Conservation (phyloP, 2,888 invertebrate species). For the Meloe dianella region DNA sequence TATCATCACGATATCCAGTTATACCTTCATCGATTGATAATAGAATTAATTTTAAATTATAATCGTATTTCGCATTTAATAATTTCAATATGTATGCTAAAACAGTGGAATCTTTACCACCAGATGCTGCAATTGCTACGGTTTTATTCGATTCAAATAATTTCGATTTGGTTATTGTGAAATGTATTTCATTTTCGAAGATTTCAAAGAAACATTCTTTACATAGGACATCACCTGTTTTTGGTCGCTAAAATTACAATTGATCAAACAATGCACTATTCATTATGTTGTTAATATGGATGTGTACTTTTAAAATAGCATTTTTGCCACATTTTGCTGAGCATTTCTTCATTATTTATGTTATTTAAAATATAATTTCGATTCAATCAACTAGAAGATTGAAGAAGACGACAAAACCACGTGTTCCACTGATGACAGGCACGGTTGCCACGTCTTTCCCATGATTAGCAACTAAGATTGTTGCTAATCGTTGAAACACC, state of each 20-base stretch:
- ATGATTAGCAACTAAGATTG: too few relatives aligned
- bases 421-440: too few relatives aligned
- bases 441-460: too few relatives aligned
- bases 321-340: slow-evolving; percentile 75
- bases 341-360: slow-evolving; percentile 72
- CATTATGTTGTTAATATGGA: slow-evolving; percentile 12
- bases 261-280: slow-evolving; percentile 2
- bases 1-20: slow-evolving; percentile 94
- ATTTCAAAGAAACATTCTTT: slow-evolving; percentile 93
- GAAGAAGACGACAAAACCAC: too few relatives aligned
- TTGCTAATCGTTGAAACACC: too few relatives aligned
- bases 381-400: too few relatives aligned
- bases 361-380: too few relatives aligned
- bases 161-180: slow-evolving; percentile 81
- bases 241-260: slow-evolving; percentile 73
- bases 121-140: slow-evolving; percentile 93
- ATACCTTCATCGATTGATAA: slow-evolving; percentile 99
- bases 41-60: slow-evolving; percentile 86
- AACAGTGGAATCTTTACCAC: slow-evolving; percentile 97
- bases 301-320: slow-evolving; percentile 75
- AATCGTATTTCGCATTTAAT: slow-evolving; percentile 87
- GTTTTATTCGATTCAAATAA: slow-evolving; percentile 84
- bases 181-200: slow-evolving; percentile 94
- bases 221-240: slow-evolving; percentile 90
- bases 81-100: slow-evolving; percentile 91